Evolutionary conservation across 2,113 vertebrate species (phyloP).

Genomic region (Hippocampus barbouri): DNA sequence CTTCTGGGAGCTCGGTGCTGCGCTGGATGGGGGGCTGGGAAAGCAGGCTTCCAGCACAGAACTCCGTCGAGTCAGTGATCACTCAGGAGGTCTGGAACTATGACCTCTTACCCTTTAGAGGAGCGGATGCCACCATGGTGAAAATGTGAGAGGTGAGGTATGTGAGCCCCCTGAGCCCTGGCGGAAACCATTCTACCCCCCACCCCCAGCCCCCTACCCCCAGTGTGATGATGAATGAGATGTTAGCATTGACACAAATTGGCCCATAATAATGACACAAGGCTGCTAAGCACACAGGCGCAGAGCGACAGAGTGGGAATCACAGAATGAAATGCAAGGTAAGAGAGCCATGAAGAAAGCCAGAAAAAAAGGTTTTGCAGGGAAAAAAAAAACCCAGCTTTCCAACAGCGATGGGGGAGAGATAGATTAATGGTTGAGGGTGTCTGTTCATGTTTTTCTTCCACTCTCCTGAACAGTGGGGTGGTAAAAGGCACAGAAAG

Average conservation of each 20-base stretch:
- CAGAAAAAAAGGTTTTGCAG: constrained; percentile 23
- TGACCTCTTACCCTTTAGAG: constrained; percentile 68
- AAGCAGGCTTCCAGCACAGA: constrained; percentile 32
- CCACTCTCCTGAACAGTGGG: constrained; percentile 49
- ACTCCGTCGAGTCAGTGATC: constrained; percentile 62
- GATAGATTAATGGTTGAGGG: constrained; percentile 59
- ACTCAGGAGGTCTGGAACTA: constrained; percentile 73
- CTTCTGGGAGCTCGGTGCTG: constrained; percentile 11
- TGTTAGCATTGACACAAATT: constrained; percentile 77
- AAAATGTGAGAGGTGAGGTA: constrained; percentile 69
- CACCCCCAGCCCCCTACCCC: constrained; percentile 43
- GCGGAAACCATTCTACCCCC: constrained; percentile 66
- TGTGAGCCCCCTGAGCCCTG: constrained; percentile 57
- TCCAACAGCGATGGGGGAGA: constrained; percentile 31
- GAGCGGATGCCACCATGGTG: constrained; percentile 71
- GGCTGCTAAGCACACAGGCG: constrained; percentile 62
- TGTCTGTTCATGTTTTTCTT: constrained; percentile 58
- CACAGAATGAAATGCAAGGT: constrained; percentile 41
- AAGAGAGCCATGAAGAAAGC: constrained; percentile 16
- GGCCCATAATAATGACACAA: constrained; percentile 76
- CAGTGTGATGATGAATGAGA: constrained; percentile 70
- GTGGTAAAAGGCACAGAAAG: constrained; percentile 41
- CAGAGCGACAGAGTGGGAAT: constrained; percentile 52
- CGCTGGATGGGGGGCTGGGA: constrained; percentile 16
- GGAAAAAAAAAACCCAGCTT: constrained; percentile 54